Evolutionary conservation across 2,888 invertebrate species (phyloP).

Genomic region (Cataglyphis albicans): DNA sequence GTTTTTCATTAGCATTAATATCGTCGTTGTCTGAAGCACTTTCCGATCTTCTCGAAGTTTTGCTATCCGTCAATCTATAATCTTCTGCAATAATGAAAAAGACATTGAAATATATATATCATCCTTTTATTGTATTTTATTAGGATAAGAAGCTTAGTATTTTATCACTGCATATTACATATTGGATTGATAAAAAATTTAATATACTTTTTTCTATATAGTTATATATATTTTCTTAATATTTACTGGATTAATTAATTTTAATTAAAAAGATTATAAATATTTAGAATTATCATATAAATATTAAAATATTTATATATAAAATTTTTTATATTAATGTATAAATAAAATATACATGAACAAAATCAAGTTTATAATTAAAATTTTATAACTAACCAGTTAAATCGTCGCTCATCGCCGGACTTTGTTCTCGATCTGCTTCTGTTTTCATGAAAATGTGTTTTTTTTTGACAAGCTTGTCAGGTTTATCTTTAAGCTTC

Average conservation of each 20-base stretch:
- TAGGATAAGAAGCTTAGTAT: background rate
- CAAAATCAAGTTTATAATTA: background rate
- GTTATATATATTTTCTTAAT: background rate
- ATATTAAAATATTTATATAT: background rate
- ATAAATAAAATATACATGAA: background rate
- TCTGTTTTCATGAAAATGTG: conserved; percentile 83
- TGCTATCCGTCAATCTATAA: conserved; percentile 83
- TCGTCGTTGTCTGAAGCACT: conserved; percentile 87
- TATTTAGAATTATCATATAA: background rate
- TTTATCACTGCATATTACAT: background rate
- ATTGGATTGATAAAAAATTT: background rate
- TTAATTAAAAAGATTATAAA: background rate
- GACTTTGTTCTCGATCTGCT: conserved; percentile 82
- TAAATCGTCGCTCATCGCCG: conserved; percentile 83
- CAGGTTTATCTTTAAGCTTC: conserved; percentile 85
- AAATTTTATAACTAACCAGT: conserved; percentile 76
- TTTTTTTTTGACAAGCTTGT: conserved; percentile 85
- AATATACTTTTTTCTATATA: background rate
- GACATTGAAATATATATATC: background rate
- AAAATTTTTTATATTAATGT: background rate
- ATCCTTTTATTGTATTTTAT: background rate
- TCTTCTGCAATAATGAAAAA: conserved; percentile 80
- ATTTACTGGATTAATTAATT: background rate
- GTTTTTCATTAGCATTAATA: conserved; percentile 82
- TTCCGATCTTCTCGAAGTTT: conserved; percentile 86